These are phyloP conservation scores for Peribatodes rhomboidaria DNA, from an alignment of 2,888 invertebrate genomes.

Conservation along the genomic window DNA sequence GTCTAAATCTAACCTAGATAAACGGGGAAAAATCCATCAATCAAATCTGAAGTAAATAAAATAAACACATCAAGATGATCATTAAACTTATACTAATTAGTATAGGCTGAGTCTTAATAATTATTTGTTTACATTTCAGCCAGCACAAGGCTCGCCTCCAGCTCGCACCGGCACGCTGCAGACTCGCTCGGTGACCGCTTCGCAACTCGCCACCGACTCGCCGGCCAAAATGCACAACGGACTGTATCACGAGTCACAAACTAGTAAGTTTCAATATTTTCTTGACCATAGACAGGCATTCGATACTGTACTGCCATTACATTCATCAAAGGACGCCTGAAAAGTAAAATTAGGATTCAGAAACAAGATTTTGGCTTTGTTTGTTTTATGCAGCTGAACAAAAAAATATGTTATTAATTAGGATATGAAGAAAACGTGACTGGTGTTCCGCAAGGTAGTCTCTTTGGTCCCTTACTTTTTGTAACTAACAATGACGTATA, in stretches of 20 bases:
- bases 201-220: slow-evolving; percentile 96
- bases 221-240: slow-evolving; percentile 94
- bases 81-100: too few species aligned
- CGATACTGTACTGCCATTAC: background rate
- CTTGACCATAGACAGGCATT: background rate
- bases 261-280: slow-evolving; percentile 79
- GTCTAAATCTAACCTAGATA: too few species aligned
- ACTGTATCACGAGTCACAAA: slow-evolving; percentile 89
- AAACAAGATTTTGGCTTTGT: too few species aligned
- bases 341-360: too few species aligned
- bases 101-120: too few species aligned
- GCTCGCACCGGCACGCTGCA: slow-evolving; percentile 94
- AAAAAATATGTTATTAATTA: too few species aligned
- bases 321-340: background rate
- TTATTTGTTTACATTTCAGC: slow-evolving; percentile 51
- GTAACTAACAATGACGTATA: background rate
- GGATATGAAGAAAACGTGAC: background rate
- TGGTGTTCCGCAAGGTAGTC: slow-evolving; percentile 41
- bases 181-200: slow-evolving; percentile 96
- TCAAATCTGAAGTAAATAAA: too few species aligned
- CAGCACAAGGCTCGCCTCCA: slow-evolving; percentile 80
- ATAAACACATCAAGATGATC: too few species aligned
- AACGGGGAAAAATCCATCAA: too few species aligned
- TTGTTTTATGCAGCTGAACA: too few species aligned
- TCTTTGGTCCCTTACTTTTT: slow-evolving; percentile 21